Evolutionary conservation across 2,113 vertebrate genomes (phyloP), one percentile per base, ranked within the genome.

Genomic region (Prunella fulvescens): DNA sequence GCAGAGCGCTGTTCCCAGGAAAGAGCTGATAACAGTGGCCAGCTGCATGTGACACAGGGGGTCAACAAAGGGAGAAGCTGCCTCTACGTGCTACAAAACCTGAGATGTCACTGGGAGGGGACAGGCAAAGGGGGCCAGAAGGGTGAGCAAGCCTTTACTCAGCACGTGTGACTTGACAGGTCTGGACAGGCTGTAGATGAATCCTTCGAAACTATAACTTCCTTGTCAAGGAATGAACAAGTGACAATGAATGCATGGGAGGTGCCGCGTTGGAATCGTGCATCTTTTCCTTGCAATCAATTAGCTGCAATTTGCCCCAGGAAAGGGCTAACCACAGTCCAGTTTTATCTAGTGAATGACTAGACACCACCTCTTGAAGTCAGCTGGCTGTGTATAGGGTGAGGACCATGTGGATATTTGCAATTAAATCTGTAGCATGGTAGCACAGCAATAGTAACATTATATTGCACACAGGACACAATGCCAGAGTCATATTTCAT

Each of bases 201-300:
- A 62, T 62, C 67, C 56, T 90, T 90, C 6, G 0, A 90, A 94
- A 86, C 58, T 61, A 3, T 28, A 71, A 40, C 50, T 86, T 93
- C 86, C 66, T 90, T 72, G 45, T 45, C 84, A 70, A 88, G 60
- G 76, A 88, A 51, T 81, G 88, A 88, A n/a, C 53, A 89, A 84
- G 28, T 44, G 37, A 74, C 67, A 91, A 85, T 44, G 81, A 81
- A 62, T 13, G 31, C 44, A 66, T 47, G 60, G 76, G 83, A 94
- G 67, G 33, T 37, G 61, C 44, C 1, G 1, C 2, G 0, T 7
- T 62, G 86, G 86, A 90, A 67, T 90, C 4, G 5, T 2, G 0
- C 19, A 5, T 56, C 67, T 80, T 88, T 50, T 62, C 51, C 72
- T 77, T 81, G 60, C 40, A 86, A 88, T 33, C 20, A 39, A 4